phyloP scores from a whole-genome alignment of 2,113 vertebrate genomes.

The Hippopotamus amphibius region DNA sequence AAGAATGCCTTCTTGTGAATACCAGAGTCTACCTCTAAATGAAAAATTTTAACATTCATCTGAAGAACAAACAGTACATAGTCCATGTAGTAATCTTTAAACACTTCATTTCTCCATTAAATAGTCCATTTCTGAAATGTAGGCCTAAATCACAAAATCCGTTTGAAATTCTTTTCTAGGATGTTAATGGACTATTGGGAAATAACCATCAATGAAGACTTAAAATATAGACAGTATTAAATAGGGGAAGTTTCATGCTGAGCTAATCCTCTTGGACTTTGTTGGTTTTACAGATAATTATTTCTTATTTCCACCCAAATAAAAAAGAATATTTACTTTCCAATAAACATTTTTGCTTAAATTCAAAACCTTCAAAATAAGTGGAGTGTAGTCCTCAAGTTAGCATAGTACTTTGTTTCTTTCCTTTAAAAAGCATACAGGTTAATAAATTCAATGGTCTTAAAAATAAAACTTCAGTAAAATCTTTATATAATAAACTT shows the following conservation, averaged over 20 bases:
- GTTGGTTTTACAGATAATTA: slow-evolving; percentile 63
- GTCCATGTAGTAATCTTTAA: background rate
- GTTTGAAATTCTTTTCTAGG: slow-evolving; percentile 46
- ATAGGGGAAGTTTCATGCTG: slow-evolving; percentile 39
- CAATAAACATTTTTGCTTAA: slow-evolving; percentile 23
- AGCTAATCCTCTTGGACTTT: slow-evolving; percentile 55
- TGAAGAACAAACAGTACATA: slow-evolving; percentile 3
- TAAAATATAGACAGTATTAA: slow-evolving; percentile 49
- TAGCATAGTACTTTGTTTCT: background rate
- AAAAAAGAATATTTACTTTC: slow-evolving; percentile 60
- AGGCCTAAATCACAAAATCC: slow-evolving; percentile 54
- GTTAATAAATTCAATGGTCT: background rate
- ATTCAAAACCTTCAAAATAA: slow-evolving; percentile 53
- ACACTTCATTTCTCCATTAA: slow-evolving; percentile 58
- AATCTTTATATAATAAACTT: background rate
- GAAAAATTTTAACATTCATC: slow-evolving; percentile 30
- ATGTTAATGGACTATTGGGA: slow-evolving; percentile 76
- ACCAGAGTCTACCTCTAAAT: background rate
- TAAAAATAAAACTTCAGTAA: slow-evolving; percentile 70
- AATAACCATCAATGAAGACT: slow-evolving; percentile 67
- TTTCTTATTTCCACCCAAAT: background rate
- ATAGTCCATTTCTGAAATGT: slow-evolving; percentile 36
- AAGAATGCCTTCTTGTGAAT: background rate
- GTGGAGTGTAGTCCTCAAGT: background rate
- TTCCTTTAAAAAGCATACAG: background rate